phyloP scores from a whole-genome alignment of 2,113 vertebrate species.

The Tenrec ecaudatus region DNA sequence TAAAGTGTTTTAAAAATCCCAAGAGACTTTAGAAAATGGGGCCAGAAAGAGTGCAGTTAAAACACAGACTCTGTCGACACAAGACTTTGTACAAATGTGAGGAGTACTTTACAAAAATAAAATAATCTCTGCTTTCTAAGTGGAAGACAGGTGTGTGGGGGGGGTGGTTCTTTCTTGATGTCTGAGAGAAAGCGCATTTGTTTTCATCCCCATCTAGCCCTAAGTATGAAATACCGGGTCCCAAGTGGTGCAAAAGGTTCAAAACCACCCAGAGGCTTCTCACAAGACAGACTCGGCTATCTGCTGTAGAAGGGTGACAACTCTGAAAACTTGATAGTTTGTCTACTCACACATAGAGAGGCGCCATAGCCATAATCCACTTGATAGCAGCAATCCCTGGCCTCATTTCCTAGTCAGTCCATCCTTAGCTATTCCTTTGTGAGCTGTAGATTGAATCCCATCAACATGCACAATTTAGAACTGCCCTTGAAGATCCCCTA shows the following conservation, averaged over 20 bases:
- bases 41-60: conserved; percentile 7
- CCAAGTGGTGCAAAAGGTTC: background rate
- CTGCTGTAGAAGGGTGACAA: background rate
- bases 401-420: conserved; percentile 40
- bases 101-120: conserved; percentile 41
- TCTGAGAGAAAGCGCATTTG: conserved; percentile 7
- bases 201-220: background rate
- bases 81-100: conserved; percentile 24
- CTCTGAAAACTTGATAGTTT: background rate
- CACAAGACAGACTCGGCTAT: background rate
- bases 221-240: conserved; percentile 40
- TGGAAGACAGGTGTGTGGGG: background rate
- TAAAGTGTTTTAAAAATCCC: conserved; percentile 26
- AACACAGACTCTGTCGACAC: background rate
- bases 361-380: background rate
- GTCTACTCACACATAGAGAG: background rate
- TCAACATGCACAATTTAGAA: conserved; percentile 23
- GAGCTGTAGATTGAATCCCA: conserved; percentile 8
- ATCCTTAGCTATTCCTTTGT: conserved; percentile 50
- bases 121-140: conserved; percentile 6
- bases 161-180: background rate
- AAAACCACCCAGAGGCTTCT: background rate
- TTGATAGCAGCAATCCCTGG: background rate
- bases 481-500: conserved; percentile 74
- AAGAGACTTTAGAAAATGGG: background rate